A percentile compares a stretch with the other conserved stretches of the same genome.
These are phyloP conservation scores for Cylloceria caligata DNA, from an alignment of 2,888 invertebrate genomes.

Conservation along the genomic window DNA sequence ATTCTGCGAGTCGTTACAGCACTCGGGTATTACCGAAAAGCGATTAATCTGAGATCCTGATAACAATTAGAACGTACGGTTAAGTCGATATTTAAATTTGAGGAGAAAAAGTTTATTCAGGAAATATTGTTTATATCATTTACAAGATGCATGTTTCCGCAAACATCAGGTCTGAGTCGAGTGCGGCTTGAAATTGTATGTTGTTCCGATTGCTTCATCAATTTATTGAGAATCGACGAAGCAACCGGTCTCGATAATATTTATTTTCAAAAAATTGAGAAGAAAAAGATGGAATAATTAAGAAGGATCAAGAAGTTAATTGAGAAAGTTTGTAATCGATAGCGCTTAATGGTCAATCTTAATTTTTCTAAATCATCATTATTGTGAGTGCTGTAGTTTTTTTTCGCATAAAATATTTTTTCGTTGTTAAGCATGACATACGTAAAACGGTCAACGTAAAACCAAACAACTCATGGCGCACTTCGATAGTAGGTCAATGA, in stretches of 20 bases:
- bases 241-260: no score
- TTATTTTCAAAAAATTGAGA: no score
- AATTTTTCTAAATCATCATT: slow-evolving; percentile 10
- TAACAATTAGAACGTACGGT: not conserved
- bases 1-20: not conserved
- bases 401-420: slow-evolving; percentile 41
- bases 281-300: no score
- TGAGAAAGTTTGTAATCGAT: slow-evolving; percentile 55
- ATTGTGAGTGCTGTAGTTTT: not conserved
- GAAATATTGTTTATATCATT: no score
- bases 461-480: slow-evolving; percentile 61
- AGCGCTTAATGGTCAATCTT: not conserved
- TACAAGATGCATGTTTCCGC: no score
- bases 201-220: no score
- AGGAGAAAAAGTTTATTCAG: no score
- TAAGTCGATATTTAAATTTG: no score
- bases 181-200: no score
- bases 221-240: no score
- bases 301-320: not conserved
- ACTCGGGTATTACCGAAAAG: slow-evolving; percentile 9
- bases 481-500: slow-evolving; percentile 81
- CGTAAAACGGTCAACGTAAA: slow-evolving; percentile 76
- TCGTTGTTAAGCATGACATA: slow-evolving; percentile 60
- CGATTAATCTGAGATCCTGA: not conserved
- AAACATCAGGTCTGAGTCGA: no score